Base-by-base conservation (phyloP, 2,888 invertebrate species). In the Belgica antarctica region DNA sequence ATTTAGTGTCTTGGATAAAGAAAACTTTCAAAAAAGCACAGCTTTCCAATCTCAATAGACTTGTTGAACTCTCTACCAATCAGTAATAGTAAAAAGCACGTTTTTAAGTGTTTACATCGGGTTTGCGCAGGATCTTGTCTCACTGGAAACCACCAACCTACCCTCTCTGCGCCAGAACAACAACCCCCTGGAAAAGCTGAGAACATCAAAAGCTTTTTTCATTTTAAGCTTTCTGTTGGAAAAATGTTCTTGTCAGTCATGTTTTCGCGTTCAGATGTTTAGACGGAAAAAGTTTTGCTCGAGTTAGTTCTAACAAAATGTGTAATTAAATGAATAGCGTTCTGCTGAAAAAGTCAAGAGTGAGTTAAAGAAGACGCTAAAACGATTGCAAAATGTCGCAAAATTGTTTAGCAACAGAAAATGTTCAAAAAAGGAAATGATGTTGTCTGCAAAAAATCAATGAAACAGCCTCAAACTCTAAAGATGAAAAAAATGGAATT, bases 41-140 rank as follows among this genome's bases (percentile, higher is more conserved):
- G n/a, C n/a, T n/a, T n/a, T n/a, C n/a, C n/a, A n/a, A n/a, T n/a
- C n/a, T n/a, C n/a, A n/a, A n/a, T n/a, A n/a, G 19, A 52, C 41
- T 10, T 41, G 41, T 41, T 41, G 41, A 41, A 2, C 41, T 10
- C 41, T 31, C 34, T 31, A 31, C 34, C 5, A 31, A n/a, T 8
- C 34, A 31, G 5, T 31, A 19, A 17, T 52, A 52, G 22, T 31
- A n/a, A 41, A n/a, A 52, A 52, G 27, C 24, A 66, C 65, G 65
- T 66, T 66, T 66, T 19, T 28, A 2, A 15, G 24, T 66, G 65
- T 66, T 66, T 66, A 66, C 65, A 46, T 47, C 65, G 15, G 5
- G n/a, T 22, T 15, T 12, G 36, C 65, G 65, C 65, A 66, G 17
- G 65, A 47, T 28, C 46, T n/a, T 66, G 36, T 36, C 63, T n/a